phyloP scores from a whole-genome alignment of 2,113 vertebrate genomes.

The Hippocampus zosterae region DNA sequence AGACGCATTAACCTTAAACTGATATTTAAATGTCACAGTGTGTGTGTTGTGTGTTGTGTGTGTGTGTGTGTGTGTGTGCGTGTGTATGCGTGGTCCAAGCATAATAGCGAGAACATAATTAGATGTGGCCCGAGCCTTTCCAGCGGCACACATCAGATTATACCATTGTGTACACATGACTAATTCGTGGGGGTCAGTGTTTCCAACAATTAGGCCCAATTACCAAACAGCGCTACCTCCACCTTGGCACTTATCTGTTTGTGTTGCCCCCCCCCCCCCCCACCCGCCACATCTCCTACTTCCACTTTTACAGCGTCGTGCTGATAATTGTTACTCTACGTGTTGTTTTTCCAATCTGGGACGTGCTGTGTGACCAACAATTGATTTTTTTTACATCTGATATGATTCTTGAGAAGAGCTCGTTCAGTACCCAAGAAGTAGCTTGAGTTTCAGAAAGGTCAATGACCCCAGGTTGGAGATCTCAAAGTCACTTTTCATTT shows the following conservation, averaged over 20 bases:
- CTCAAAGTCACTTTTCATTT: not conserved
- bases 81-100: constrained; percentile 30
- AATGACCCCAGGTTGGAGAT: not conserved
- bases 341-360: not conserved
- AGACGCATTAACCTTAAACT: constrained; percentile 67
- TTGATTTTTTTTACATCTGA: too few species aligned
- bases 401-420: too few species aligned
- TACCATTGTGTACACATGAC: constrained; percentile 50
- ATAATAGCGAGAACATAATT: constrained; percentile 46
- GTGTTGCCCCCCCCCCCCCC: not conserved
- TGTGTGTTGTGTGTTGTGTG: constrained; percentile 30
- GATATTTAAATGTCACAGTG: constrained; percentile 72
- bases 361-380: too few species aligned
- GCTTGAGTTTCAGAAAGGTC: not conserved
- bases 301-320: not conserved
- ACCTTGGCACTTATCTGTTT: not conserved
- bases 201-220: constrained; percentile 62
- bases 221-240: constrained; percentile 39
- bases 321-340: not conserved
- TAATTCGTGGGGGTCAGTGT: constrained; percentile 38
- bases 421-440: not conserved
- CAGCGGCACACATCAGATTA: constrained; percentile 55
- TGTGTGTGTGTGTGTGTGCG: constrained; percentile 6
- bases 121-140: constrained; percentile 55
- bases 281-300: too few species aligned